These are phyloP conservation scores for Acridotheres tristis DNA, from an alignment of 2,797 vertebrate species.

Conservation along the genomic window DNA sequence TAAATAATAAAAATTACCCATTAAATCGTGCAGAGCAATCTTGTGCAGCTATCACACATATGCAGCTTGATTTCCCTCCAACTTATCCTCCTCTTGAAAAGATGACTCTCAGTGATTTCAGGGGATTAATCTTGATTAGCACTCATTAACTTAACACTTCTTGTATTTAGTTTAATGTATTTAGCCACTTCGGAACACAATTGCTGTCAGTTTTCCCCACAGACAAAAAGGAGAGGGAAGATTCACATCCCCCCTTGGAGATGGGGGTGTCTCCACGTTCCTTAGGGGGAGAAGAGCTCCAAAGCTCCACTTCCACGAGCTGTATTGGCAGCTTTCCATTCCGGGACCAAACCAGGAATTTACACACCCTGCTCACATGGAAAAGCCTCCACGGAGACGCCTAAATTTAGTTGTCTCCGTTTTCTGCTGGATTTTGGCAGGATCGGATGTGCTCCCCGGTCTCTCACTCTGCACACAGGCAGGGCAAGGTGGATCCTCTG, in stretches of 20 bases:
- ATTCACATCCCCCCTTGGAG: background rate
- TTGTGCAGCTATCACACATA: slow-evolving; percentile 4
- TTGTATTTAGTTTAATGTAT: background rate
- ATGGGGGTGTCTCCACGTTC: background rate
- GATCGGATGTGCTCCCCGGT: fast-evolving
- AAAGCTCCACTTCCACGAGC: background rate
- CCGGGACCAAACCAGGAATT: background rate
- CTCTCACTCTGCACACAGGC: background rate
- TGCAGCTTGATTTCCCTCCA: slow-evolving; percentile 41
- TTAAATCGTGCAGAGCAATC: slow-evolving; percentile 13
- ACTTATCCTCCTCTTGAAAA: slow-evolving; percentile 30
- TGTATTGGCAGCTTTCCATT: background rate
- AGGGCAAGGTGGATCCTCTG: background rate
- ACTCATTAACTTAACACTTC: slow-evolving; percentile 2
- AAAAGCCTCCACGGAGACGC: background rate
- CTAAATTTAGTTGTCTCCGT: background rate
- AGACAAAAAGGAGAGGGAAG: background rate
- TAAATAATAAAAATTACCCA: slow-evolving; percentile 29
- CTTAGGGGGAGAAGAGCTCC: background rate
- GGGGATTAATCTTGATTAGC: slow-evolving; percentile 14
- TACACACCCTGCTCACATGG: background rate
- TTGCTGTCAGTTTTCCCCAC: background rate
- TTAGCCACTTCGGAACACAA: slow-evolving; percentile 1
- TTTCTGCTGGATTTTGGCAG: background rate
- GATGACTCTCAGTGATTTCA: slow-evolving; percentile 17